Percentiles rank a stretch among this genome's conserved stretches.
These are phyloP conservation scores for Chaenodraco wilsoni DNA, from an alignment of 2,797 vertebrate genomes.

Conservation along the genomic window DNA sequence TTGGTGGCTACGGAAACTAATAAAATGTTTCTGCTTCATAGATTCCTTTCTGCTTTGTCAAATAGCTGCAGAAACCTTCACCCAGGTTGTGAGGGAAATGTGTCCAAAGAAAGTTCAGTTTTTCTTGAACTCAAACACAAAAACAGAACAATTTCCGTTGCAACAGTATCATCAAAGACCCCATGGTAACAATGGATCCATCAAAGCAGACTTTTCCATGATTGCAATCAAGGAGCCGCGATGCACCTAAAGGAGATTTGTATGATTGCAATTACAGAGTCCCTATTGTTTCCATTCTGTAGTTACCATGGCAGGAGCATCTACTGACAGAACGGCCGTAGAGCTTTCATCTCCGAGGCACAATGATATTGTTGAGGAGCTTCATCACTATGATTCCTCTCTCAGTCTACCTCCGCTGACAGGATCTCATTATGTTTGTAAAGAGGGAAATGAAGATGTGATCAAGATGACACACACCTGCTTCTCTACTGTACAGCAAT, in stretches of 20 bases:
- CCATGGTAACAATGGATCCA: constrained; percentile 41
- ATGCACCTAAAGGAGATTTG: constrained; percentile 31
- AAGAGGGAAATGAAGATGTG: neutral
- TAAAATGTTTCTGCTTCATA: constrained; percentile 32
- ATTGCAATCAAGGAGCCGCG: constrained; percentile 70
- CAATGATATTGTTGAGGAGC: constrained; percentile 3
- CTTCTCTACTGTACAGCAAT: neutral
- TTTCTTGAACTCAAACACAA: constrained; percentile 5
- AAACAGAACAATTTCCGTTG: neutral
- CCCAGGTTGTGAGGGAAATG: constrained; percentile 40
- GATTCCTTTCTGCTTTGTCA: constrained; percentile 9
- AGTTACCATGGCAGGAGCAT: constrained; percentile 45
- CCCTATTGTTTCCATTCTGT: constrained; percentile 56
- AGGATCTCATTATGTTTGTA: neutral
- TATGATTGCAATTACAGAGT: constrained; percentile 72
- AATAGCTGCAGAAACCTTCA: constrained; percentile 26
- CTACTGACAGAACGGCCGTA: constrained; percentile 18
- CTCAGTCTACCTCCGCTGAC: neutral
- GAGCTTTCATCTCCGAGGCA: neutral
- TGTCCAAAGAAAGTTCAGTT: neutral
- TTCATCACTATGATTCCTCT: constrained; percentile 4
- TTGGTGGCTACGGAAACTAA: constrained; percentile 16
- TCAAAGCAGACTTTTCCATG: constrained; percentile 42
- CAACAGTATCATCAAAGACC: constrained; percentile 41
- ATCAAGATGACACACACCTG: neutral